Evolutionary conservation across 2,888 invertebrate species (phyloP).

Genomic region (Xiphydria camelus): DNA sequence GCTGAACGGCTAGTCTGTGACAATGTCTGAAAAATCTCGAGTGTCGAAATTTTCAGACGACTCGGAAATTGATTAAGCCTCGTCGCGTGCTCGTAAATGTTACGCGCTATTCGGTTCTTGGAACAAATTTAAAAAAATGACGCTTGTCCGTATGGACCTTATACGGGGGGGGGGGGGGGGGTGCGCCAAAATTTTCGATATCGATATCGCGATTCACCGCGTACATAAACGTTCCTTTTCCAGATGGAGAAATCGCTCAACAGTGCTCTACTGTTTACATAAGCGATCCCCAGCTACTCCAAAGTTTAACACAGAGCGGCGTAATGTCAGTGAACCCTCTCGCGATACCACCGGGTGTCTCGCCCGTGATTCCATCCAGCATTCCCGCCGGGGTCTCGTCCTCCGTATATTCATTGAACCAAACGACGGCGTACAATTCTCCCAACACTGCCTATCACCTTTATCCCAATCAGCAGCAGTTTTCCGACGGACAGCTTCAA

Average conservation of each 20-base stretch:
- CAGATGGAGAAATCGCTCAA: slow-evolving; percentile 37
- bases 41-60: too few species aligned
- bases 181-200: too few species aligned
- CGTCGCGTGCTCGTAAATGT: too few species aligned
- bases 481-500: slow-evolving; percentile 30
- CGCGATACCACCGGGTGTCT: slow-evolving; percentile 32
- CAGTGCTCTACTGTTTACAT: slow-evolving; percentile 44
- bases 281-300: slow-evolving; percentile 26
- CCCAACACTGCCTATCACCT: slow-evolving; percentile 31
- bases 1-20: too few species aligned
- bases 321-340: slow-evolving; percentile 30
- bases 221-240: slow-evolving; percentile 2
- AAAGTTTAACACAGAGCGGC: slow-evolving; percentile 22
- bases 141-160: too few species aligned
- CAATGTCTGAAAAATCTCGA: too few species aligned
- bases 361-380: slow-evolving; percentile 26
- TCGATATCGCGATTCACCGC: too few species aligned
- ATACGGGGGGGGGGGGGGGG: too few species aligned
- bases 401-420: slow-evolving; percentile 34
- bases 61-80: too few species aligned
- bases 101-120: too few species aligned
- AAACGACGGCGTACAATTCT: slow-evolving; percentile 31
- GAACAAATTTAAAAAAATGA: too few species aligned
- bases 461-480: slow-evolving; percentile 31
- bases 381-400: slow-evolving; percentile 33